Evolutionary conservation across 1,140 invertebrate species (phyloP), one percentile per base, ranked within the genome.

Genomic region (Drosophila orena): DNA sequence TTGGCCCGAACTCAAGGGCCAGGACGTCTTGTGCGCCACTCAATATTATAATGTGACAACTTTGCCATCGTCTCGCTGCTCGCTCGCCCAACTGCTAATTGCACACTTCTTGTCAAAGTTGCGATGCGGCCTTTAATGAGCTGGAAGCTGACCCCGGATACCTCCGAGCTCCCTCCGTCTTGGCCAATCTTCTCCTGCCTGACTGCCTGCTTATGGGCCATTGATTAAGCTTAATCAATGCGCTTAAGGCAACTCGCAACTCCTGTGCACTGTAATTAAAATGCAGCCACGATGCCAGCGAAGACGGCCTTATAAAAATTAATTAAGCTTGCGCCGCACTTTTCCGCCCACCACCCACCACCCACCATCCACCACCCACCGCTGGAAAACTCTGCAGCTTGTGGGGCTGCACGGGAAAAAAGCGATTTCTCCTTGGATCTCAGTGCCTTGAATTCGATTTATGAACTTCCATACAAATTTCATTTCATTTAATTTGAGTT

Each of bases 181-280:
- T 34, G 47, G 47, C 47, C 47, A 49, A 20, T 43, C 57, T 44
- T 30, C 42, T 35, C 8, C 44, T 38, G 74, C 38, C 37, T 55
- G 53, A 40, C 72, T 50, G 60, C 57, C 57, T 79, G 79, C 75
- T 88, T 89, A 88, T 88, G 84, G 84, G 76, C 79, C 83, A 88
- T 88, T 88, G 83, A 88, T 88, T 88, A 88, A 88, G 61, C 72
- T 88, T 86, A 86, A 86, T 86, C 83, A 86, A 88, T 86, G 83
- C 79, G 83, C 83, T 86, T 88, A 86, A 88, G 83, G 72, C 71
- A 75, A 75, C 72, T 75, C 71, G 60, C 83, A 86, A 79, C 84
- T 86, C 64, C 70, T 61, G 81, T 85, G 83, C 83, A 86, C 81
- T 83, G 83, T 86, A 86, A 86, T 86, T 86, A 86, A 86, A 86